A percentile compares a stretch with the other conserved stretches of the same genome.
Conservation (phyloP, 2,888 invertebrate species). For the Synanthedon formicaeformis region DNA sequence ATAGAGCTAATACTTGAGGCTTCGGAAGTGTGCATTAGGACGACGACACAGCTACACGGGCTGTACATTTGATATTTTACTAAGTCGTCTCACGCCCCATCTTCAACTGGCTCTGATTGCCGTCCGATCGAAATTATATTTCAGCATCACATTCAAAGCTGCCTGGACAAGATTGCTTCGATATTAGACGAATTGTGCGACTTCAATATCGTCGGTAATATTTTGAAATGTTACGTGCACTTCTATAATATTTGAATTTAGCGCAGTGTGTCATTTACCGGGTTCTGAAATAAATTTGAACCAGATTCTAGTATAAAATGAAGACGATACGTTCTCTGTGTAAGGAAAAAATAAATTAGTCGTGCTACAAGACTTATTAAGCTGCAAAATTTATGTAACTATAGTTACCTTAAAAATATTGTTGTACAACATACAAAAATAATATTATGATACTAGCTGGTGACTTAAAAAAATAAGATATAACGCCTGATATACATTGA, state of each 20-base stretch:
- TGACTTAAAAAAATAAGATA: too few relatives aligned
- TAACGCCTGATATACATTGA: too few relatives aligned
- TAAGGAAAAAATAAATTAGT: not conserved
- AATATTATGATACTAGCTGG: too few relatives aligned
- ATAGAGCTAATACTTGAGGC: slow-evolving; percentile 1
- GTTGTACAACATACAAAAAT: too few relatives aligned
- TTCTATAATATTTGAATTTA: too few relatives aligned
- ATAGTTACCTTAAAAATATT: too few relatives aligned
- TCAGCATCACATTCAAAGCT: slow-evolving; percentile 64
- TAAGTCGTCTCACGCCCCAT: slow-evolving; percentile 63
- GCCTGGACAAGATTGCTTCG: slow-evolving; percentile 54
- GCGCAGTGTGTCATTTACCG: not conserved
- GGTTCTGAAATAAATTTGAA: not conserved
- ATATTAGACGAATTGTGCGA: not conserved
- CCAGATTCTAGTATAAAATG: not conserved
- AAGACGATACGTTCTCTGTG: not conserved
- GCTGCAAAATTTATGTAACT: too few relatives aligned
- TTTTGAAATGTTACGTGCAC: too few relatives aligned
- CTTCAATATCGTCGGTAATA: not conserved
- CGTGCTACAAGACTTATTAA: too few relatives aligned
- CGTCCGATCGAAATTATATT: slow-evolving; percentile 70
- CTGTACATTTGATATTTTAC: slow-evolving; percentile 56
- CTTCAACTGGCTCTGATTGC: slow-evolving; percentile 70
- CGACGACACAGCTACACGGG: slow-evolving; percentile 20
- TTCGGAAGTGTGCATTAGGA: slow-evolving; percentile 23